Evolutionary conservation across 2,888 invertebrate genomes (phyloP), one percentile per base, ranked within the genome.

Genomic region (Melieria omissa): DNA sequence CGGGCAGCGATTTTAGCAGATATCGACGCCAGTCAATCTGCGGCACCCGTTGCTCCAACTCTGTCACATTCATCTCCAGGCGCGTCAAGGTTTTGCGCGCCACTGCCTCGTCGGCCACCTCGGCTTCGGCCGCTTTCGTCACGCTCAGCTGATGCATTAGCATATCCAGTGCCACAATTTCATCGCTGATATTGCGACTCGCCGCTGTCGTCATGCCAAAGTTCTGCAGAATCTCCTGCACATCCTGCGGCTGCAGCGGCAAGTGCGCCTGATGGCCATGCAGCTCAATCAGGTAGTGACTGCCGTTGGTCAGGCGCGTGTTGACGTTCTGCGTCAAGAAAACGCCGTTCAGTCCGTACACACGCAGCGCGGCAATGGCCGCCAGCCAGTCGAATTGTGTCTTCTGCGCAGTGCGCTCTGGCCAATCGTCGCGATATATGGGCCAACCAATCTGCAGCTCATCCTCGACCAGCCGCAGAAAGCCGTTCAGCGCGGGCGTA

Each of bases 361-460:
- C 64, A 6, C 82, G 78, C 71, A 83, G 65, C 44, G 65, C 73
- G 8, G 80, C 82, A 63, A 83, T 57, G 5, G 78, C 77, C 5
- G 71, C 71, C n/a, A 80, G 73, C 83, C 83, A 83, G 76, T 83
- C 81, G 54, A 83, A 83, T 4, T 78, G 67, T 0, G 77, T 77
- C 47, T 75, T 78, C 70, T 80, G 80, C 70, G 70, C 65, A 83
- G 83, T 83, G 29, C 70, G 10, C 4, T 70, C 76, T 57, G 78
- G 78, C 44, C 79, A 78, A 62, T 81, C 77, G 4, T 69, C 65
- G 46, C 76, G 77, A 64, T 82, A 82, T 61, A 83, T 79, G 4
- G 83, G 83, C 83, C 83, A 83, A 52, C 81, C 77, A 61, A 83
- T 71, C 5, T 78, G 68, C 65, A 83, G 52, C 12, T 78, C 77